Evolutionary conservation across 1,140 invertebrate species (phyloP).

Genomic region (Lepidostoma basale): DNA sequence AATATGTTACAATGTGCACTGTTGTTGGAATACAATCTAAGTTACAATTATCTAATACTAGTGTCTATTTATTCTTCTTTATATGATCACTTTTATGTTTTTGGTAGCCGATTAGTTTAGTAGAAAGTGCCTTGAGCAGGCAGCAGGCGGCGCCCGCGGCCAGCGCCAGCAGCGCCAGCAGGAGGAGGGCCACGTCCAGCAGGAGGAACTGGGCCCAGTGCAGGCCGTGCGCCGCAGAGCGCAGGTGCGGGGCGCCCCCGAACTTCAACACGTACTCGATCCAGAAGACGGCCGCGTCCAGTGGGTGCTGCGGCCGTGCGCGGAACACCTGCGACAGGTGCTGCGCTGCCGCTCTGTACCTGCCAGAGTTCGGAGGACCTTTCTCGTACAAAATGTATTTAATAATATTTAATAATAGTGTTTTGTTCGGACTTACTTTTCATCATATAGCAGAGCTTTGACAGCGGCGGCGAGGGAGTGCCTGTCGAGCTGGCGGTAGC

Average conservation of each 20-base stretch:
- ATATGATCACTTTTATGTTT: too few species aligned
- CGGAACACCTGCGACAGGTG: constrained; percentile 53
- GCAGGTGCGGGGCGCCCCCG: constrained; percentile 56
- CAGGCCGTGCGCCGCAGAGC: constrained; percentile 54
- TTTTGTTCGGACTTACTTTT: constrained; percentile 44
- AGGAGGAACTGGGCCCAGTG: constrained; percentile 58
- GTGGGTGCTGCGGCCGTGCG: constrained; percentile 59
- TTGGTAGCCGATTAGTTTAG: too few species aligned
- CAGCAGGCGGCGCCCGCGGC: too few species aligned
- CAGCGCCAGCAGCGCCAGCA: background rate
- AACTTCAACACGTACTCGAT: constrained; percentile 65
- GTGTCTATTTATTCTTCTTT: too few species aligned
- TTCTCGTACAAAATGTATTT: constrained; percentile 18
- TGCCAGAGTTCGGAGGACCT: too few species aligned
- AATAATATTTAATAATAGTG: background rate
- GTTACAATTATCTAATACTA: too few species aligned
- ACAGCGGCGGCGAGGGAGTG: constrained; percentile 48
- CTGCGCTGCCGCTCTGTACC: constrained; percentile 49
- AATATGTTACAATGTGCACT: too few species aligned
- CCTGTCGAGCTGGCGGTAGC: constrained; percentile 49
- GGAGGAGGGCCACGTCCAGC: constrained; percentile 53
- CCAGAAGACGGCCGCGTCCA: constrained; percentile 65
- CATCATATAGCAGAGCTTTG: constrained; percentile 48
- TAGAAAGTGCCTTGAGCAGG: too few species aligned
- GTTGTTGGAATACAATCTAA: too few species aligned